Evolutionary conservation across 2,888 invertebrate genomes (phyloP).

Genomic region (Corbicula japonica): DNA sequence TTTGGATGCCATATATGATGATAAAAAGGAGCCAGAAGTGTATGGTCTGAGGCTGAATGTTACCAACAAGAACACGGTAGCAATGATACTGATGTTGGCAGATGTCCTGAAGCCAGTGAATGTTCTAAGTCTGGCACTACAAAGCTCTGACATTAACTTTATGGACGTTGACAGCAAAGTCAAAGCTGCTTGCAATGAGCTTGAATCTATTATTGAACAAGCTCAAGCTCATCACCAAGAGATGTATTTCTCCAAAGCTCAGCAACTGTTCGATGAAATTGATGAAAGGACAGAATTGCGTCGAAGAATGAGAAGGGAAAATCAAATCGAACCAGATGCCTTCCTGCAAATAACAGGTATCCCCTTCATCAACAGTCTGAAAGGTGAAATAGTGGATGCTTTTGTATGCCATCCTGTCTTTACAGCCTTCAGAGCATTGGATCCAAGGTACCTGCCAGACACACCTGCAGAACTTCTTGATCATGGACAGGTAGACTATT

Average conservation of each 20-base stretch:
- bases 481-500: conserved; percentile 35
- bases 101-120: conserved; percentile 44
- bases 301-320: conserved; percentile 14
- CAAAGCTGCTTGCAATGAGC: conserved; percentile 10
- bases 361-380: conserved; percentile 17
- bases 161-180: conserved; percentile 20
- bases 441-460: conserved; percentile 39
- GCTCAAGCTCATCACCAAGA: not conserved
- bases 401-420: conserved; percentile 38
- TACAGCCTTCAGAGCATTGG: conserved; percentile 34
- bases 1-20: conserved; percentile 20
- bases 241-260: conserved; percentile 32
- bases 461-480: conserved; percentile 26
- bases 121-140: conserved; percentile 29
- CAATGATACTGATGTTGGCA: conserved; percentile 28
- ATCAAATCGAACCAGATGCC: not conserved
- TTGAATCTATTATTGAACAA: not conserved
- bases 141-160: conserved; percentile 40
- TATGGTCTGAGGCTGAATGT: conserved; percentile 11
- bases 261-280: conserved; percentile 34
- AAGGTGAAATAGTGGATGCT: conserved; percentile 46
- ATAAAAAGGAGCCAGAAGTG: conserved; percentile 22
- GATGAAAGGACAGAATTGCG: conserved; percentile 39
- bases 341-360: conserved; percentile 23
- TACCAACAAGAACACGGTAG: conserved; percentile 14